Base-by-base conservation (phyloP, 2,888 invertebrate species). In the Cephonodes hylas region DNA sequence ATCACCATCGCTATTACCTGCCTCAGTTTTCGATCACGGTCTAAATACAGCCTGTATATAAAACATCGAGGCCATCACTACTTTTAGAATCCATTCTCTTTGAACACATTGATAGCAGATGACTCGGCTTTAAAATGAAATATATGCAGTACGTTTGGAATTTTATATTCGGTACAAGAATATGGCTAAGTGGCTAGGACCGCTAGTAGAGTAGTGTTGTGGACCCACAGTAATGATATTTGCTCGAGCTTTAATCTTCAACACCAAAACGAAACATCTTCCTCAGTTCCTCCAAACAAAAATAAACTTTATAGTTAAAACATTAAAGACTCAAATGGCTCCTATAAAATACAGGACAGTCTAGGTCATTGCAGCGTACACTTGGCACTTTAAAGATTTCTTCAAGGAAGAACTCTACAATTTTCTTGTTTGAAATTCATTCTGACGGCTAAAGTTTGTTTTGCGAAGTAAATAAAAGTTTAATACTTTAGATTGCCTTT, bases 161-260 rank as follows among this genome's bases (percentile, higher is more conserved):
- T n/a, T n/a, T n/a, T n/a, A 53, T 66, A 67, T 65, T 45, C 66
- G 65, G 42, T 66, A 69, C 64, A 67, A 77, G 74, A 80, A 73
- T 80, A 77, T 76, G 71, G 73, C 77, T 76, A 84, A 87, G 82
- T 85, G 85, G 80, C 81, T 84, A 70, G 78, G 77, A 82, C 81
- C 82, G 58, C 73, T 71, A 69, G 69, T 70, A 68, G 76, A 82
- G 78, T 77, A 74, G 81, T 84, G 83, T 84, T 86, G 87, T 87
- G 81, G 86, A 86, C 83, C 74, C 70, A 75, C 81, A 68, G 80
- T 89, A 89, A 89, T 89, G 85, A 88, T 87, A 86, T 89, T 89
- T 89, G 84, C 87, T 79, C 77, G 75, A 76, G 78, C 77, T 71
- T 66, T 64, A 64, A 18, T 42, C 46, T 53, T 42, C 62, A 64